phyloP scores from a whole-genome alignment of 1,140 invertebrate species.

The Halotydeus destructor region DNA sequence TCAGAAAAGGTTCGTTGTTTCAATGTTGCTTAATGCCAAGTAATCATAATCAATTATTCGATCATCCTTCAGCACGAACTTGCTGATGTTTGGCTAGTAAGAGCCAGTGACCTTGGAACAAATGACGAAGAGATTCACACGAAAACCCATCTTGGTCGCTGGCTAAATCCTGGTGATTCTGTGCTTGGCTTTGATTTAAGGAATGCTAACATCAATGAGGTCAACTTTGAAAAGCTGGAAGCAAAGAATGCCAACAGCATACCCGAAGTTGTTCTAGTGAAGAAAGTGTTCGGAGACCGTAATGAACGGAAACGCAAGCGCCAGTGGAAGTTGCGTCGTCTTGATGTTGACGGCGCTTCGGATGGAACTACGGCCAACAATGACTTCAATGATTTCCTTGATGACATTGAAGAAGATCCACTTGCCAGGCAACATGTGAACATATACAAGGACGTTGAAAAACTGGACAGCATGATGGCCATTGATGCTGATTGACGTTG shows the following conservation, averaged over 20 bases:
- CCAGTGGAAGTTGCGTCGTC: slow-evolving; percentile 78
- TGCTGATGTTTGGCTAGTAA: slow-evolving; percentile 81
- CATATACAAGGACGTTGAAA: slow-evolving; percentile 48
- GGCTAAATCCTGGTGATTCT: slow-evolving; percentile 77
- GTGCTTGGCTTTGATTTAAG: slow-evolving; percentile 72
- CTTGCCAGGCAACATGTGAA: slow-evolving; percentile 71
- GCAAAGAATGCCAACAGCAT: slow-evolving; percentile 31
- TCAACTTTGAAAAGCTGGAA: slow-evolving; percentile 60
- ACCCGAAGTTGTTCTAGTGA: slow-evolving; percentile 77
- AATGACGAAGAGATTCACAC: slow-evolving; percentile 61
- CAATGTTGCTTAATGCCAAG: not conserved
- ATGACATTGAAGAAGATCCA: slow-evolving; percentile 89
- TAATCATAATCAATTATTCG: too few species aligned
- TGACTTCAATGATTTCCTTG: slow-evolving; percentile 84
- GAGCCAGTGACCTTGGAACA: slow-evolving; percentile 62
- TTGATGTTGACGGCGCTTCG: slow-evolving; percentile 35
- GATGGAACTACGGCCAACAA: slow-evolving; percentile 29
- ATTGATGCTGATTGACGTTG: slow-evolving; percentile 35
- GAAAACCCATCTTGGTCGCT: slow-evolving; percentile 77
- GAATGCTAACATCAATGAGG: slow-evolving; percentile 75
- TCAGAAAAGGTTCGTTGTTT: slow-evolving; percentile 12
- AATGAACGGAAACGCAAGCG: slow-evolving; percentile 43
- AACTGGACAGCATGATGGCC: slow-evolving; percentile 21
- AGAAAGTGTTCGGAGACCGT: slow-evolving; percentile 67
- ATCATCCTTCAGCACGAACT: slow-evolving; percentile 45